Base-by-base conservation (phyloP, 2,797 vertebrate genomes). In the Esox masquinongy region DNA sequence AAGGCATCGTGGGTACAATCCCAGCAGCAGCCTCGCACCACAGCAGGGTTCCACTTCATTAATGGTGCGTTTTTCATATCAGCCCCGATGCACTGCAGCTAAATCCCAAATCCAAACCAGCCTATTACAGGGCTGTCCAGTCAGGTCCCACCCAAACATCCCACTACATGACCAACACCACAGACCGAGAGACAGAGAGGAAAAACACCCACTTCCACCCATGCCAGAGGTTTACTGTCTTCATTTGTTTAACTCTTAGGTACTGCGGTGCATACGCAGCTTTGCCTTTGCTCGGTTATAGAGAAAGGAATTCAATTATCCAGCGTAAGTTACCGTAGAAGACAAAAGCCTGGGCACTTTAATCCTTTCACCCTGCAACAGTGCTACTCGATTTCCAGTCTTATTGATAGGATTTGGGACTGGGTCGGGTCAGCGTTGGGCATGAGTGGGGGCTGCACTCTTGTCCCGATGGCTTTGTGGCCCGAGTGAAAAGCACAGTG, bases 401-500 rank as follows among this genome's bases (percentile, higher is more conserved):
- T 68, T 80, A 85, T 83, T 88, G 76, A 90, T 84, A 76, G 75
- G 56, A 50, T 70, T 78, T 68, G 36, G 59, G 71, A 77, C 68
- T 29, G 66, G 34, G 67, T 19, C 39, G 80, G 70, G 68, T 39
- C 26, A 67, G 49, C 53, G 56, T 63, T 50, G 43, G 73, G 53
- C 68, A 47, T 61, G 73, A 31, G 82, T 75, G 73, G 53, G 70
- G 71, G 70, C 19, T 66, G 68, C 74, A 72, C 68, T 75, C 53
- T 76, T 34, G 76, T 79, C 83, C 61, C 31, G 61, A 72, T 82
- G 80, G 79, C 80, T 88, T 92, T 89, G 81, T 86, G 84, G 79
- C 72, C 51, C 50, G 79, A 78, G 73, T 88, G 83, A 93, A 93
- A 93, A 90, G 86, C 88, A 78, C 89, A 86, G 88, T 85, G 72